Base-by-base conservation (phyloP, 2,113 vertebrate genomes). In the Calypte anna region DNA sequence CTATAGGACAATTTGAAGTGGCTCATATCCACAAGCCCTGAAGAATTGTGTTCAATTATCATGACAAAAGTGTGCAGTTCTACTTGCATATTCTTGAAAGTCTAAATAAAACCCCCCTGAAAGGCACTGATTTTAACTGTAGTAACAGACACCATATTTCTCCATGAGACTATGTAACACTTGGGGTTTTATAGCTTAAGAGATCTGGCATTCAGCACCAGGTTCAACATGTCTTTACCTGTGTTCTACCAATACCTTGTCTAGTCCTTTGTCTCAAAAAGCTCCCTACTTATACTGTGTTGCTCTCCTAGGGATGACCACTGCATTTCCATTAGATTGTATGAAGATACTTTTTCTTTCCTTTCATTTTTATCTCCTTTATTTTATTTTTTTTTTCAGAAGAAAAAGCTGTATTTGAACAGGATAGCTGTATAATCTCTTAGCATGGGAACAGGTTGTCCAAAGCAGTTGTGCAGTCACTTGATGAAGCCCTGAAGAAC, bases 261-360 rank as follows among this genome's bases (percentile, higher is more conserved):
- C 15, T 36, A 73, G 3, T 8, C 2, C 4, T 16, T 50, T 44
- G 16, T 27, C 48, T 87, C 43, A 57, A 23, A 62, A 30, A 70
- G 14, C 14, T 72, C 30, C 0, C 0, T 69, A 25, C 3, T 13
- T 63, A 9, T 33, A 17, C 5, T 67, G 33, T 17, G 6, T 2
- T 75, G 31, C 8, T 89, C 22, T 21, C 27, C 2, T 0, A 14
- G 22, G 5, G 9, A 3, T 9, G 4, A 62, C 13, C 6, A 7
- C 9, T 27, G 31, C 1, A 1, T 28, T 66, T 75, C 25, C 17
- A 66, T 22, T 72, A 75, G 14, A 80, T 88, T 36, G 22, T 1
- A 4, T 16, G 69, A 50, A 38, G 25, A 51, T 4, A 10, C 2
- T 8, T 28, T 22, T 17, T 48, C 12, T 12, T 7, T 22, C 8